Percentiles rank a stretch among this genome's conserved stretches.
Evolutionary conservation across 2,888 invertebrate genomes (phyloP).

Genomic region (Limenitis arthemis): DNA sequence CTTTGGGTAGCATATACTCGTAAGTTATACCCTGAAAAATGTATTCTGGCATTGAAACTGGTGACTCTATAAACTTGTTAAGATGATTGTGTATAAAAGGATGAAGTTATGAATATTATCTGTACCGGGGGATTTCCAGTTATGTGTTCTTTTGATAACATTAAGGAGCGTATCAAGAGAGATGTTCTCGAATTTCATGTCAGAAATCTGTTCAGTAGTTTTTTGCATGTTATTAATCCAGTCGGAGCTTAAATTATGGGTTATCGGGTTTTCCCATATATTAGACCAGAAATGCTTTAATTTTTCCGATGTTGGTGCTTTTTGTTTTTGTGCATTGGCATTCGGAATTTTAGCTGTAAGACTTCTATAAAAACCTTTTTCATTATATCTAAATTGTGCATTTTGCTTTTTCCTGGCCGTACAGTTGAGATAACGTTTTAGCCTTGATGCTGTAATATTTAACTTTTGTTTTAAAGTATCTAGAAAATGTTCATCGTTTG

Average conservation of each 20-base stretch:
- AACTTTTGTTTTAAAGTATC: conserved; percentile 18
- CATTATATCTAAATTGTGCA: conserved; percentile 12
- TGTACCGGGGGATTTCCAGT: conserved; percentile 19
- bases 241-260: conserved; percentile 13
- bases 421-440: conserved; percentile 13
- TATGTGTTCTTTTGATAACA: conserved; percentile 12
- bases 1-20: conserved; percentile 23
- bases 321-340: not conserved
- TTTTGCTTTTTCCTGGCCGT: conserved; percentile 19
- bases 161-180: conserved; percentile 10
- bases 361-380: conserved; percentile 17
- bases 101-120: not conserved
- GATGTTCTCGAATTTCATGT: conserved; percentile 17
- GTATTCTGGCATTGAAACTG: conserved; percentile 4
- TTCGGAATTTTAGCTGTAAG: not conserved
- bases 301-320: not conserved
- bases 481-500: conserved; percentile 1
- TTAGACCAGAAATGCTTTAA: conserved; percentile 15
- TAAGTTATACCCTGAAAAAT: conserved; percentile 20
- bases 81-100: not conserved
- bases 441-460: not conserved
- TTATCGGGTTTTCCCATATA: conserved; percentile 15
- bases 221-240: conserved; percentile 11
- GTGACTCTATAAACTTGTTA: too few species aligned
- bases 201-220: not conserved